Percentiles rank a stretch among this genome's conserved stretches.
Conservation (phyloP, 2,888 invertebrate genomes). For the Cerceris rybyensis region DNA sequence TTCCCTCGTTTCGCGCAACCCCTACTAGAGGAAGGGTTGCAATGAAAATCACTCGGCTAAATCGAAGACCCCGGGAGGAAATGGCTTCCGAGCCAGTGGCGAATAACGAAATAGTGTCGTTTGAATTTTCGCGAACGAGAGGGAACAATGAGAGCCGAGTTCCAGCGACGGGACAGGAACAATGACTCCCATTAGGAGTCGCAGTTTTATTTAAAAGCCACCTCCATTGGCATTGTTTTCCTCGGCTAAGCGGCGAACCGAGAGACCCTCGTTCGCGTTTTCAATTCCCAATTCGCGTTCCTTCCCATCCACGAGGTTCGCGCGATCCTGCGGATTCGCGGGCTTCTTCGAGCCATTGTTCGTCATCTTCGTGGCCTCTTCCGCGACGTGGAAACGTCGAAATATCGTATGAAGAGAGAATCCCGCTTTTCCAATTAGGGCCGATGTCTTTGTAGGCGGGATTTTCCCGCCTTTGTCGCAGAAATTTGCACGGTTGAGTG, state of each 20-base stretch:
- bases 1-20: no score
- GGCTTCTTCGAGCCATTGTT: neutral
- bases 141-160: conserved; percentile 20
- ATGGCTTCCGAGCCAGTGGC: no score
- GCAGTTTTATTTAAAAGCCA: conserved; percentile 50
- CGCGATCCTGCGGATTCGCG: neutral
- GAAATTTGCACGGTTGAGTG: no score
- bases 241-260: conserved; percentile 40
- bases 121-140: conserved; percentile 17
- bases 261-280: conserved; percentile 32
- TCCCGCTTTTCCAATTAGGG: no score
- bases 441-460: no score
- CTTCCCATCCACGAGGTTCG: conserved; percentile 1
- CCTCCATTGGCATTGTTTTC: conserved; percentile 31
- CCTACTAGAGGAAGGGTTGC: no score
- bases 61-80: no score
- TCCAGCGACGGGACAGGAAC: conserved; percentile 20
- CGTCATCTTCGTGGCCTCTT: conserved; percentile 28
- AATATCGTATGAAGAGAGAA: no score
- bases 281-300: conserved; percentile 11
- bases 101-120: conserved; percentile 5
- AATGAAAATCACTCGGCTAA: no score
- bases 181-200: conserved; percentile 51
- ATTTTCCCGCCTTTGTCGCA: no score
- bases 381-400: no score